Percentiles rank a stretch among this genome's conserved stretches.
Evolutionary conservation across 2,113 vertebrate genomes (phyloP).

Genomic region (Uria aalge): DNA sequence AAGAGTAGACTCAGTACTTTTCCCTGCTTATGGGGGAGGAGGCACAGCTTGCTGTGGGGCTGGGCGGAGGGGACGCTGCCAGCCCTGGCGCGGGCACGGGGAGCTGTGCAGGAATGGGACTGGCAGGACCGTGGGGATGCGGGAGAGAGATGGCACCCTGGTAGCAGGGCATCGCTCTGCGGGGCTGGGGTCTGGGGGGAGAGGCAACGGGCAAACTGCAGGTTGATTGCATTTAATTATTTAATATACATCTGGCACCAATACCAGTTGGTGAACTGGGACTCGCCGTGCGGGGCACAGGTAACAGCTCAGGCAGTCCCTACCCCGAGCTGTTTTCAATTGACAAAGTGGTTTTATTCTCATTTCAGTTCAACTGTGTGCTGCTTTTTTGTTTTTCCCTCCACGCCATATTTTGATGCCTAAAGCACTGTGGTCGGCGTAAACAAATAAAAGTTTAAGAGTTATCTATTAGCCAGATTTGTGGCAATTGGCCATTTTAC

Average conservation of each 20-base stretch:
- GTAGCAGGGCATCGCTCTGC: no score
- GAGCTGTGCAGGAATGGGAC: no score
- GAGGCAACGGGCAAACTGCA: no score
- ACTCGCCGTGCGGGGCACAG: accelerated
- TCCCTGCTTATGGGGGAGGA: background rate
- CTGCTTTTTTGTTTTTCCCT: background rate
- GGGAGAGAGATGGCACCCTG: background rate
- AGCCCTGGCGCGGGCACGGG: accelerated
- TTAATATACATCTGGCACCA: background rate
- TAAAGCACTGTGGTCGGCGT: background rate
- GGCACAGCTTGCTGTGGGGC: background rate
- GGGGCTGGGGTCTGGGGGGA: accelerated
- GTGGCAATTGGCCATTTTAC: background rate
- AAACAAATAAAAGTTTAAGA: background rate
- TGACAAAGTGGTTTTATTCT: background rate
- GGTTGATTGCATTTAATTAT: background rate
- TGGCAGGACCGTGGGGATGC: accelerated
- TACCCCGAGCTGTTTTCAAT: background rate
- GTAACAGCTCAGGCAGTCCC: background rate
- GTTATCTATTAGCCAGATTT: background rate
- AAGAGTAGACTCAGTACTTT: background rate
- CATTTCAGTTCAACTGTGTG: background rate
- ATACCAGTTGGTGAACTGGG: background rate
- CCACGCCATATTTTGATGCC: background rate
- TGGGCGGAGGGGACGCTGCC: background rate